Conservation (phyloP, 2,797 vertebrate species). For the Acanthurus tractus region DNA sequence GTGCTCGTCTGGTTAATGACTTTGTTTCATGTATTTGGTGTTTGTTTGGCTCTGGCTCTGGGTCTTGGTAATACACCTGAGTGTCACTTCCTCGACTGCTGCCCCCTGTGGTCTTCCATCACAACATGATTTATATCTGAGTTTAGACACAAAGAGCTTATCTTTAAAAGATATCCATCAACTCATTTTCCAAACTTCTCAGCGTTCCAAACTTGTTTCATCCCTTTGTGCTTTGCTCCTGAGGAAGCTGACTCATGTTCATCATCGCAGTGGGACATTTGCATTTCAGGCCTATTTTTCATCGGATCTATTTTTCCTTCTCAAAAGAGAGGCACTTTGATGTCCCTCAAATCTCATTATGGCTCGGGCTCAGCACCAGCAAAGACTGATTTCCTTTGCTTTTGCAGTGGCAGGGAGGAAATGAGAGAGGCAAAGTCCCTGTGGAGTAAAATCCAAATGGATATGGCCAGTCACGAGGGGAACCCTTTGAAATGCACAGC, state of each 20-base stretch:
- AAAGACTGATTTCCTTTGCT: slow-evolving; percentile 74
- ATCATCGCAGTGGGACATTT: slow-evolving; percentile 74
- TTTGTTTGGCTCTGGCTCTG: background rate
- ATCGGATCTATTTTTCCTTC: slow-evolving; percentile 73
- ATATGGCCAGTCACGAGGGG: slow-evolving; percentile 49
- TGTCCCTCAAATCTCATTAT: slow-evolving; percentile 87
- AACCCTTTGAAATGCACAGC: slow-evolving; percentile 63
- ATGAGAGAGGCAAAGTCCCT: slow-evolving; percentile 77
- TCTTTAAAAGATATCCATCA: slow-evolving; percentile 52
- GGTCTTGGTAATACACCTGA: slow-evolving; percentile 11
- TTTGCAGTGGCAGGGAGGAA: slow-evolving; percentile 54
- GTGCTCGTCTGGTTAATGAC: background rate
- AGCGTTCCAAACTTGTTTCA: slow-evolving; percentile 23
- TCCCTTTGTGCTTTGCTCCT: slow-evolving; percentile 67
- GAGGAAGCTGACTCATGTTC: slow-evolving; percentile 75
- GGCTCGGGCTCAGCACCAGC: slow-evolving; percentile 58
- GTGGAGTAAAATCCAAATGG: slow-evolving; percentile 69
- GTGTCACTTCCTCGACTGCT: background rate
- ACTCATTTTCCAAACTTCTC: slow-evolving; percentile 51
- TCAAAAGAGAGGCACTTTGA: slow-evolving; percentile 83
- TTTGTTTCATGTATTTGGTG: slow-evolving; percentile 8
- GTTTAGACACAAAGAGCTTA: slow-evolving; percentile 41
- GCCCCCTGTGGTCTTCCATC: slow-evolving; percentile 37
- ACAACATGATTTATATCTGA: slow-evolving; percentile 41
- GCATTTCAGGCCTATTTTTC: slow-evolving; percentile 81